phyloP scores from a whole-genome alignment of 2,113 vertebrate genomes.

The Theropithecus gelada region DNA sequence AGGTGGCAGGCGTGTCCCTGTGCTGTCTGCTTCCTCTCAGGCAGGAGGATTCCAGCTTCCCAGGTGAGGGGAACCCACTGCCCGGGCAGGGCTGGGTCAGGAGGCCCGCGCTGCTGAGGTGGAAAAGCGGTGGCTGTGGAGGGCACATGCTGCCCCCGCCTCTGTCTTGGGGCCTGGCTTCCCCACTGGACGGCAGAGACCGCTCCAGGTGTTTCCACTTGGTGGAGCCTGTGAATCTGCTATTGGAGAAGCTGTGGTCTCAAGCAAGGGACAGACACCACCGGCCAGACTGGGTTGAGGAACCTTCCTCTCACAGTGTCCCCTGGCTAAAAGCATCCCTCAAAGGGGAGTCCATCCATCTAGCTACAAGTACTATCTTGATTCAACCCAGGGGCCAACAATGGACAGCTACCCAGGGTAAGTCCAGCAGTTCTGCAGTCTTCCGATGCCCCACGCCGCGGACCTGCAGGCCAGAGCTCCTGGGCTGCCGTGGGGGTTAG shows the following conservation, averaged over 20 bases:
- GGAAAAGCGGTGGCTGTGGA: neutral
- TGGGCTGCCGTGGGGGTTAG: neutral
- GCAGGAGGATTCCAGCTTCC: neutral
- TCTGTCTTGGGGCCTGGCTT: neutral
- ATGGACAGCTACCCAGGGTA: neutral
- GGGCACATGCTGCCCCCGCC: neutral
- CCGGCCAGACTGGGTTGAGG: neutral
- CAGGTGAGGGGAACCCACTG: rapidly evolving
- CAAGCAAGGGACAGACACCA: neutral
- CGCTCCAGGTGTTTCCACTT: neutral
- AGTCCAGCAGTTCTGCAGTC: neutral
- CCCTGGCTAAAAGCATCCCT: neutral
- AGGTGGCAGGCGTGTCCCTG: neutral
- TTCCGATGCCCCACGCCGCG: rapidly evolving
- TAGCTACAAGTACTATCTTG: neutral
- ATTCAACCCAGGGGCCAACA: neutral
- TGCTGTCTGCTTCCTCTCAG: neutral
- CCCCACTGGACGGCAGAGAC: neutral
- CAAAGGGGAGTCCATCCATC: neutral
- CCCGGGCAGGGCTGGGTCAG: neutral
- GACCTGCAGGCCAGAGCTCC: neutral
- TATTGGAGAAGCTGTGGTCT: neutral
- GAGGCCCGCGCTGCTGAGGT: no score
- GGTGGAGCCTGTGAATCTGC: neutral
- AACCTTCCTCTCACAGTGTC: no score